A percentile compares a stretch with the other conserved stretches of the same genome.
phyloP scores from a whole-genome alignment of 2,113 vertebrate species.

The Cinclus mexicanus region DNA sequence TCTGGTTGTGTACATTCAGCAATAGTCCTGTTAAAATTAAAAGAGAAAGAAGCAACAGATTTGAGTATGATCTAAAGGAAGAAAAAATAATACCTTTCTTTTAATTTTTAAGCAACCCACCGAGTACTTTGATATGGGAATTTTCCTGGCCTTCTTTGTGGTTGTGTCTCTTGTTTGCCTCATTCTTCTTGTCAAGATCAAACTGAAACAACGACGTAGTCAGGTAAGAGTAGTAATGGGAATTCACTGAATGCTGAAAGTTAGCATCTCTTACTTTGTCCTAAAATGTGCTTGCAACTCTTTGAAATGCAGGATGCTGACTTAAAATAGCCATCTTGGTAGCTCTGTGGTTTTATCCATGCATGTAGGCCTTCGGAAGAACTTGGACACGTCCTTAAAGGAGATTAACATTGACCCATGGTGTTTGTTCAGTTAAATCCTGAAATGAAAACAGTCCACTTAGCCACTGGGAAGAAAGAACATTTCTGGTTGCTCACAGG shows the following conservation, averaged over 20 bases:
- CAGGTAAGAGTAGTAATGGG: conserved; percentile 80
- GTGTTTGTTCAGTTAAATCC: neutral
- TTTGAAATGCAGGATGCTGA: neutral
- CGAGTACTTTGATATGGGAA: conserved; percentile 98
- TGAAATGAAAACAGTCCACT: neutral
- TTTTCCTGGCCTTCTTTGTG: conserved; percentile 98
- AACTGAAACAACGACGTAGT: conserved; percentile 94
- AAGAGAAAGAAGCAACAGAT: neutral
- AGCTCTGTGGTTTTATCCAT: neutral
- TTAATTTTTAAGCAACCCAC: conserved; percentile 88
- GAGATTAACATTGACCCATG: neutral
- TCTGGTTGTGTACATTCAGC: neutral
- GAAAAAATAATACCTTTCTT: neutral
- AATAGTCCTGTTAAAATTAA: neutral
- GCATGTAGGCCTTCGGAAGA: neutral
- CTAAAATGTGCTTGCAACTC: neutral
- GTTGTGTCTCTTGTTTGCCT: conserved; percentile 97
- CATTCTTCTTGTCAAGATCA: conserved; percentile 98
- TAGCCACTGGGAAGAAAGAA: neutral
- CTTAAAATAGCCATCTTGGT: neutral
- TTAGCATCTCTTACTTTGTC: neutral
- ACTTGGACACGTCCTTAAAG: neutral
- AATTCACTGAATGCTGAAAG: neutral
- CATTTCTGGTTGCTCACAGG: neutral
- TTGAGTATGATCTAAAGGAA: neutral